Evolutionary conservation across 2,113 vertebrate species (phyloP), one percentile per base, ranked within the genome.

Genomic region (Nesoenas mayeri): DNA sequence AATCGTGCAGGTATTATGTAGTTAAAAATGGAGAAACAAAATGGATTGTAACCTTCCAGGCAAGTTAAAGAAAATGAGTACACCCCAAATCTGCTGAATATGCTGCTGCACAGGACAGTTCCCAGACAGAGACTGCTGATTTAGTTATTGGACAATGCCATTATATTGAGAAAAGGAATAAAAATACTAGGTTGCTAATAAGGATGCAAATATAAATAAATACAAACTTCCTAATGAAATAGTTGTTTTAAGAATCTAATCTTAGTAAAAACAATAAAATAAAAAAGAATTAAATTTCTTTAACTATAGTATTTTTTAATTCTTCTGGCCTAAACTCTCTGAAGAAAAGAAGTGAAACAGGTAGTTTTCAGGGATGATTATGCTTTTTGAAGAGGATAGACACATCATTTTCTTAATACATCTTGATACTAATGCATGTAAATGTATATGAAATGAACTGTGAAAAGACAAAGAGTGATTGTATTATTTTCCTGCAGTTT

Each of bases 381-480:
- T 15, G 29, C 60, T 78, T 72, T 86, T 78, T 88, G 85, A 95
- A 64, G 51, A 61, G 57, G 95, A 93, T 11, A 95, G 38, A 44
- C 20, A 73, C 54, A 85, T 72, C 12, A 42, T 86, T 93, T 93
- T 91, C 78, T 67, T 60, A 56, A 20, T 83, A 38, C 50, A 80
- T 95, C 87, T 94, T 91, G 20, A 77, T 86, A 54, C 17, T 91
- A 82, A 79, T 90, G 60, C 26, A 60, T 0, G 0, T 47, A 77
- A 95, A 72, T 70, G 22, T 82, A 56, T 62, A 54, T 85, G 58
- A 92, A 95, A 87, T 79, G 50, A 91, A 65, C 56, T 85, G 42
- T 82, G 67, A 82, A 93, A 94, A 85, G 81, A 85, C 26, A 67
- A 92, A 78, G 53, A 77, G 12, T 57, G 36, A 82, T 79, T 95